phyloP scores from a whole-genome alignment of 2,113 vertebrate genomes.

The Eonycteris spelaea region DNA sequence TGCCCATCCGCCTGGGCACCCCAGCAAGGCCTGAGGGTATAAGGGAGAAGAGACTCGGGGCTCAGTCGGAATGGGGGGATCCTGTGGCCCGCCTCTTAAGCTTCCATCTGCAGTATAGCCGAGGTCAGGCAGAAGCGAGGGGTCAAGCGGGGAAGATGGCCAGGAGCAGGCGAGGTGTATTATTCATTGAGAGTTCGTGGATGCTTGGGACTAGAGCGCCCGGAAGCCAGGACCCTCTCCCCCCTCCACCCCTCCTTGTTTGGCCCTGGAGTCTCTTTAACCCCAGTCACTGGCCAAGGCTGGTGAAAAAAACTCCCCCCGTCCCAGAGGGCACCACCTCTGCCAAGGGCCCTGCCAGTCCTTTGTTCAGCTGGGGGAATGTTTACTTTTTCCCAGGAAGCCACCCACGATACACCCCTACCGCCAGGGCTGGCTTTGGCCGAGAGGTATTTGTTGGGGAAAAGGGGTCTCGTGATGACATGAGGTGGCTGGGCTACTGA shows the following conservation, averaged over 20 bases:
- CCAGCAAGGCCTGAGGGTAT: not conserved
- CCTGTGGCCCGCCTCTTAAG: not conserved
- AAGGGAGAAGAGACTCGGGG: not conserved
- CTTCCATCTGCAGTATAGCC: not conserved
- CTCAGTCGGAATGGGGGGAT: not conserved
- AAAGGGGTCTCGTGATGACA: not conserved
- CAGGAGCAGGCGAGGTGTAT: not conserved
- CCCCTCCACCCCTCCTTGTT: too few relatives aligned
- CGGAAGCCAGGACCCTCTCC: not conserved
- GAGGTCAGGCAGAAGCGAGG: not conserved
- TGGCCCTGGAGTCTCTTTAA: not conserved
- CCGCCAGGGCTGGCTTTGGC: not conserved
- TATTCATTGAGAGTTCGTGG: not conserved
- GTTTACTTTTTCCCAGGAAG: conserved; percentile 58
- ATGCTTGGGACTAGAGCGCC: not conserved
- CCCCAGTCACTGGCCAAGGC: not conserved
- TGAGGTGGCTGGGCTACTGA: not conserved
- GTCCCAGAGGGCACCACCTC: not conserved
- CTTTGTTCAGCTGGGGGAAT: conserved; percentile 47
- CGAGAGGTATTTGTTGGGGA: not conserved
- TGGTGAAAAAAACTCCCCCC: not conserved
- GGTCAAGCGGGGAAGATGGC: not conserved
- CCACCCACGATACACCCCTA: not conserved
- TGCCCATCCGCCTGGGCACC: conserved; percentile 28
- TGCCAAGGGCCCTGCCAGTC: not conserved